Base-by-base conservation (phyloP, 2,888 invertebrate genomes). In the Dolichopus griseipennis region DNA sequence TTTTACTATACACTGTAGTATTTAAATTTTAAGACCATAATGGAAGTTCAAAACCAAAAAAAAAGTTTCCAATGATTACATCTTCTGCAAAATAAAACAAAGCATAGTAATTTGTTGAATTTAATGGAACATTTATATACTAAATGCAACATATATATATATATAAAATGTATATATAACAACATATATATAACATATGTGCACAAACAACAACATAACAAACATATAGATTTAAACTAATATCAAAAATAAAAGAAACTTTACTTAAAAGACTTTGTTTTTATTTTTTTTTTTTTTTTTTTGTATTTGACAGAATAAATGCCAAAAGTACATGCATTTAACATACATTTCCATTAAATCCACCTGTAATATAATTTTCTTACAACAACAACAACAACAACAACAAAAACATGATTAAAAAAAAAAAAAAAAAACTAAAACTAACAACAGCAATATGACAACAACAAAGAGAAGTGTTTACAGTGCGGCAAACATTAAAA, bases 331-430 rank as follows among this genome's bases (percentile, higher is more conserved):
- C 15, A 52, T 52, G 52, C 15, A 52, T n/a, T 27, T 27, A 27
- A 52, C 15, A 52, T 52, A 18, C 18, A 52, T 3, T 18, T 52
- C 9, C n/a, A 52, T n/a, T n/a, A 52, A 52, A 52, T 52, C 52
- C 52, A 52, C 52, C 52, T 52, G 52, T 52, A 52, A 52, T 52
- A 18, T n/a, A 52, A 52, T 52, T 52, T 52, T 52, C 52, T 15
- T 52, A 15, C 2, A 52, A 52, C 8, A 12, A 52, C 9, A 52
- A 27, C 27, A 27, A 15, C 2, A 52, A 52, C 8, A 12, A 52
- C 9, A 52, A 27, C 27, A 27, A 27, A n/a, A 52, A 18, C 15
- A 18, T n/a, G n/a, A n/a, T n/a, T n/a, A n/a, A 52, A 52, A 52
- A 52, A 52, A 52, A 52, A 52, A 3, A 15, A 52, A 15, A 52